These are phyloP conservation scores for Plectropomus leopardus DNA, from an alignment of 2,113 vertebrate species.

Conservation along the genomic window DNA sequence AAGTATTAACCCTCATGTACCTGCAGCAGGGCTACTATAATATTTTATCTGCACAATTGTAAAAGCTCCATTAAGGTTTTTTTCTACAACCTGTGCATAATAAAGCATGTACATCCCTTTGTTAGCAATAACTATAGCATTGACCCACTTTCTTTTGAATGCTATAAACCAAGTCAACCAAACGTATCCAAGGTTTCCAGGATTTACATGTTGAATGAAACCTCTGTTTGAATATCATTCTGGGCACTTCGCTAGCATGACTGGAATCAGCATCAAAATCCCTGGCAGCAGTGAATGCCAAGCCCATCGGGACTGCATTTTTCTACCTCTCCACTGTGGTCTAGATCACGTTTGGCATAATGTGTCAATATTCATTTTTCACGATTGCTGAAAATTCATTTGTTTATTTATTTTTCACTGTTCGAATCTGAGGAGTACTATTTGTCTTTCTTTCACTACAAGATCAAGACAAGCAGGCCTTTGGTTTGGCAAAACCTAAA, in stretches of 20 bases:
- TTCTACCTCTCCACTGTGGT: constrained; percentile 32
- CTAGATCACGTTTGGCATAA: constrained; percentile 43
- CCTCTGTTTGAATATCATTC: constrained; percentile 58
- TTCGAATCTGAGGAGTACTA: constrained; percentile 35
- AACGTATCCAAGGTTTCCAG: constrained; percentile 45
- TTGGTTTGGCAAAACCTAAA: constrained; percentile 50
- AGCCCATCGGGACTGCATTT: constrained; percentile 42
- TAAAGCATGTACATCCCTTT: constrained; percentile 24
- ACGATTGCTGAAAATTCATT: constrained; percentile 29
- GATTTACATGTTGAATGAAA: constrained; percentile 65
- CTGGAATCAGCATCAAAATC: constrained; percentile 53
- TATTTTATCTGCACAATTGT: background rate
- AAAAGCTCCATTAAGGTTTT: background rate
- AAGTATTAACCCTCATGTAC: constrained; percentile 31
- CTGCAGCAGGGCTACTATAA: background rate
- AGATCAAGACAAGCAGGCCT: constrained; percentile 32
- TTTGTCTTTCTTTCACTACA: constrained; percentile 37
- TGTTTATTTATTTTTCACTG: constrained; percentile 39
- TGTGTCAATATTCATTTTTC: constrained; percentile 34
- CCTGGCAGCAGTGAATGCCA: constrained; percentile 41
- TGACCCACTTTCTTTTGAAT: constrained; percentile 59
- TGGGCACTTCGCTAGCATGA: constrained; percentile 40
- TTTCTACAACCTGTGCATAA: background rate
- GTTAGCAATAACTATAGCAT: constrained; percentile 27
- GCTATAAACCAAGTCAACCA: constrained; percentile 47